A percentile compares a stretch with the other conserved stretches of the same genome.
These are phyloP conservation scores for Micromys minutus DNA, from an alignment of 2,113 vertebrate species.

Conservation along the genomic window DNA sequence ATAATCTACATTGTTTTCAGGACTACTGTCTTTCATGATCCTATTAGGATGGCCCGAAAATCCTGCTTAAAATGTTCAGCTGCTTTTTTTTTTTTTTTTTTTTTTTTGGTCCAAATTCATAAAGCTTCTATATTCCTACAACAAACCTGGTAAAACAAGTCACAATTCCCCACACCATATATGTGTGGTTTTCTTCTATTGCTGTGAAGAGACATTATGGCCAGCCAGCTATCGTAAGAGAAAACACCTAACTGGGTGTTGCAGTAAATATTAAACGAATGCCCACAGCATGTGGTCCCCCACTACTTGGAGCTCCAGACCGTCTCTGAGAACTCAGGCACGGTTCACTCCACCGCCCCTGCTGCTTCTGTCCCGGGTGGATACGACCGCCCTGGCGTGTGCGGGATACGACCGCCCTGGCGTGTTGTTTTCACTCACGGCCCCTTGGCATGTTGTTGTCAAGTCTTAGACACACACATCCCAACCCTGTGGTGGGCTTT, in stretches of 20 bases:
- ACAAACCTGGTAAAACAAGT: neutral
- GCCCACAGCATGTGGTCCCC: too few relatives aligned
- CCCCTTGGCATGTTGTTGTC: too few relatives aligned
- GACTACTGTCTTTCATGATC: neutral
- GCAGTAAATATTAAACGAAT: too few relatives aligned
- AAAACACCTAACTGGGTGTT: neutral
- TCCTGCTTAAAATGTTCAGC: neutral
- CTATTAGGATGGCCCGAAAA: neutral
- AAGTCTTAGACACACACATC: too few relatives aligned
- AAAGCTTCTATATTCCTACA: neutral
- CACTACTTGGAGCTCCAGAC: too few relatives aligned
- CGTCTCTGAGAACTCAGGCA: too few relatives aligned
- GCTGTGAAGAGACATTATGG: neutral
- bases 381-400: too few relatives aligned
- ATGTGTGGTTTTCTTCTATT: neutral
- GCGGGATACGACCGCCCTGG: too few relatives aligned
- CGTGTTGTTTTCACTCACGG: too few relatives aligned
- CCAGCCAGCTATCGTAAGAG: neutral
- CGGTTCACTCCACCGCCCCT: too few relatives aligned
- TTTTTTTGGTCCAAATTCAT: neutral
- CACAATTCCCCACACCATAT: neutral
- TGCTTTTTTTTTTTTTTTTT: neutral
- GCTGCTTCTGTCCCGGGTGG: too few relatives aligned
- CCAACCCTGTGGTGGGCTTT: too few relatives aligned
- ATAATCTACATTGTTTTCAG: neutral